Base-by-base conservation (phyloP, 2,797 vertebrate species). In the Tinamus major region DNA sequence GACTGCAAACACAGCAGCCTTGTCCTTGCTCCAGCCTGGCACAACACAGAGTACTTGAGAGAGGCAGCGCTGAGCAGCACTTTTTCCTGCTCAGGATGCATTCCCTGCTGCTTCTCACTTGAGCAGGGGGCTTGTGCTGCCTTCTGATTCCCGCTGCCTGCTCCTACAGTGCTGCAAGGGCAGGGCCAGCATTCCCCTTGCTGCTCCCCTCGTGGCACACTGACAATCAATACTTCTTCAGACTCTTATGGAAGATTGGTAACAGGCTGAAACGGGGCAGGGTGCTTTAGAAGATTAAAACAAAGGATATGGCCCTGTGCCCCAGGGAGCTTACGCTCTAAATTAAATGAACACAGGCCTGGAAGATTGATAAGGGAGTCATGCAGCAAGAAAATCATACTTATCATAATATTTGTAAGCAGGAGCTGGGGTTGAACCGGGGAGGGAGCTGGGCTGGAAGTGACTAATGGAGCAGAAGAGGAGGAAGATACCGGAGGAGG, bases 231-330 rank as follows among this genome's bases (percentile, higher is more conserved):
- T 90, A 93, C 44, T 65, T 44, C 79, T 81, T 72, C 51, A 92
- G 89, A 91, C 79, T 93, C 95, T 92, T 89, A 93, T 77, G 76
- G 72, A 95, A 91, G 79, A 85, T 72, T 94, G 89, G 85, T 85
- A 93, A 93, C 89, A 68, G 55, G 64, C 59, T 70, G 72, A 77
- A 72, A 72, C 26, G 42, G 55, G 87, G 85, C 51, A 74, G 81
- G 91, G 83, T 81, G 87, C 77, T 95, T 93, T 81, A 91, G 82
- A 92, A 95, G 74, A 96, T 96, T 95, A 93, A 93, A 94, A 95
- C 85, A 95, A 93, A 95, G 85, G 87, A 94, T 79, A 74, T 61
- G 90, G 81, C 87, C 90, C 69, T 11, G 42, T 83, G 84, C 79
- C 79, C 55, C 0, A 0, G 55, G 76, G 90, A 92, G 69, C 55